These are phyloP conservation scores for Zosterops borbonicus DNA, from an alignment of 2,113 vertebrate genomes.

Conservation along the genomic window DNA sequence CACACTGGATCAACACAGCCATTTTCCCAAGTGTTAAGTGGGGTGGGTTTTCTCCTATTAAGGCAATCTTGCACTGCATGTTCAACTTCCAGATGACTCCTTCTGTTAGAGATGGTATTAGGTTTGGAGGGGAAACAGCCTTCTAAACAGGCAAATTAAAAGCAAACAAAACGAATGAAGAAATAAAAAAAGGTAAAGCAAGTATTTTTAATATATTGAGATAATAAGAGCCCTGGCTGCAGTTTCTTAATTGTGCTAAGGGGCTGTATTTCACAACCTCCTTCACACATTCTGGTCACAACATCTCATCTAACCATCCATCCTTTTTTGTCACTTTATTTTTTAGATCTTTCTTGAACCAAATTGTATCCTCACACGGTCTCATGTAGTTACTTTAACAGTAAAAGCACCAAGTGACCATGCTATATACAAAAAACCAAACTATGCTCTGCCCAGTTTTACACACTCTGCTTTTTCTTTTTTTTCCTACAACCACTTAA, in stretches of 20 bases:
- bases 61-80: background rate
- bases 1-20: background rate
- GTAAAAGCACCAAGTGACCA: background rate
- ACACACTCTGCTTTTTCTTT: background rate
- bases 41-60: rapidly evolving
- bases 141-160: conserved; percentile 20
- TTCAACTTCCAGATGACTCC: background rate
- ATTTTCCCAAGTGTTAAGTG: background rate
- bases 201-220: background rate
- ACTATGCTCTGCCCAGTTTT: background rate
- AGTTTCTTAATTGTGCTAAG: background rate
- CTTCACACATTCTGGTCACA: background rate
- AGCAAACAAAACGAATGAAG: background rate
- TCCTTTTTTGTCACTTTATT: background rate
- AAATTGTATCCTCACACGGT: background rate
- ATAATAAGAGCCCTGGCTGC: background rate
- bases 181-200: background rate
- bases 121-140: background rate
- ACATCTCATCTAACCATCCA: background rate
- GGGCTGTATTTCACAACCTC: background rate
- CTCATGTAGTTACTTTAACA: background rate
- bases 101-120: background rate
- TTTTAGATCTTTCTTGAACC: background rate
- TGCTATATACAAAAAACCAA: background rate
- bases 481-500: background rate